These are phyloP conservation scores for Nothocercus nigrocapillus DNA, from an alignment of 2,113 vertebrate genomes.

Conservation along the genomic window DNA sequence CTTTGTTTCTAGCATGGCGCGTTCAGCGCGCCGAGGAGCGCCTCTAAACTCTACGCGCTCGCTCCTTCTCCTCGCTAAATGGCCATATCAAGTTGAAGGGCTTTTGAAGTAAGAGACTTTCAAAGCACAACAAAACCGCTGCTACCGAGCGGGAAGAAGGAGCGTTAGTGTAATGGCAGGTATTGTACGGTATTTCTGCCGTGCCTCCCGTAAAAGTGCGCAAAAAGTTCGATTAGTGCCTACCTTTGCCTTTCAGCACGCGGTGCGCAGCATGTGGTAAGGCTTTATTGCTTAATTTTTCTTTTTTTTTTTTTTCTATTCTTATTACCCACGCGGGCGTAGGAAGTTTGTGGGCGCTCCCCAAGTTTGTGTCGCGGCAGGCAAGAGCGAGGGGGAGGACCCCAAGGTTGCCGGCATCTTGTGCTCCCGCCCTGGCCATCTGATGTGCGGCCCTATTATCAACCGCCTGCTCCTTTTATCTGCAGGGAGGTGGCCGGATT, in stretches of 20 bases:
- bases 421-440: slow-evolving; percentile 75
- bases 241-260: neutral
- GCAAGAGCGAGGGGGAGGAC: slow-evolving; percentile 65
- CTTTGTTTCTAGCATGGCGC: slow-evolving; percentile 78
- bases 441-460: slow-evolving; percentile 84
- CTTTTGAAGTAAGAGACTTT: slow-evolving; percentile 77
- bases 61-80: slow-evolving; percentile 72
- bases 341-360: slow-evolving; percentile 25
- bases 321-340: neutral
- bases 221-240: slow-evolving; percentile 32
- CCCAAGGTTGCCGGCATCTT: slow-evolving; percentile 65
- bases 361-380: slow-evolving; percentile 52
- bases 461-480: slow-evolving; percentile 82
- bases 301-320: neutral
- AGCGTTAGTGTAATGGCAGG: slow-evolving; percentile 45
- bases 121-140: slow-evolving; percentile 70
- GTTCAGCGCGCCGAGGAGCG: slow-evolving; percentile 70
- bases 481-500: slow-evolving; percentile 83
- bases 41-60: slow-evolving; percentile 57
- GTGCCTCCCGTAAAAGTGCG: neutral
- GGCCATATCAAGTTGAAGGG: slow-evolving; percentile 75
- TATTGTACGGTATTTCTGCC: slow-evolving; percentile 8
- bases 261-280: neutral
- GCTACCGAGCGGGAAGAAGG: neutral
- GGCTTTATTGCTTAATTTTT: neutral